Conservation (phyloP, 1,140 invertebrate species). For the Aphidius gifuensis region DNA sequence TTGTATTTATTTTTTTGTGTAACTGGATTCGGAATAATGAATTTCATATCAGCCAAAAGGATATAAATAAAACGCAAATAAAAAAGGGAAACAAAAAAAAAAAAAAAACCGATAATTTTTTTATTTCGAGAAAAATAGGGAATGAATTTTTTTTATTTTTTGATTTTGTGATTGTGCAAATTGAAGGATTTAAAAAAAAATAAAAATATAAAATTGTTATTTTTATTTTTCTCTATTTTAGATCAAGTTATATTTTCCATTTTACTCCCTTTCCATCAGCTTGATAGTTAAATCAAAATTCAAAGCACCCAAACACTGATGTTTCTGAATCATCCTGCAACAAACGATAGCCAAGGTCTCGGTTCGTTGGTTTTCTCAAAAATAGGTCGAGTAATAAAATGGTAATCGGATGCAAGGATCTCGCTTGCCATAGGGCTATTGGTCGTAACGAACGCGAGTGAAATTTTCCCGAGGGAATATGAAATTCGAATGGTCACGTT, state of each 20-base stretch:
- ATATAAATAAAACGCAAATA: too few relatives aligned
- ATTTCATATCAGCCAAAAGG: too few relatives aligned
- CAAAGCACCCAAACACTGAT: slow-evolving; percentile 5
- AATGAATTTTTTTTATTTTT: too few relatives aligned
- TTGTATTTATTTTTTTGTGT: too few relatives aligned
- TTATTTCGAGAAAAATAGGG: too few relatives aligned
- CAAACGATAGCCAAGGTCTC: background rate
- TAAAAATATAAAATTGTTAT: background rate
- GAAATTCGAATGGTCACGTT: slow-evolving; percentile 19
- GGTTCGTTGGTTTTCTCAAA: slow-evolving; percentile 19
- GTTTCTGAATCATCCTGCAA: slow-evolving; percentile 4
- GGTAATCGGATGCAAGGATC: slow-evolving; percentile 23
- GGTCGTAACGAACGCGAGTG: slow-evolving; percentile 21
- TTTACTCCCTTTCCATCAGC: too few relatives aligned
- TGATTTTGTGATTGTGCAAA: background rate
- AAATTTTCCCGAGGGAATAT: slow-evolving; percentile 18
- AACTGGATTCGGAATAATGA: too few relatives aligned
- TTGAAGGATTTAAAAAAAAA: background rate
- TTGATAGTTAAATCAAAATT: slow-evolving; percentile 3
- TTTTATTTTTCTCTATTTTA: too few relatives aligned
- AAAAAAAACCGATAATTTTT: too few relatives aligned
- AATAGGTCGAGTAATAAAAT: slow-evolving; percentile 30
- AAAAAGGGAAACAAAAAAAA: too few relatives aligned
- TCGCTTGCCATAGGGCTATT: slow-evolving; percentile 24
- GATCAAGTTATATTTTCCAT: too few relatives aligned